Base-by-base conservation (phyloP, 1,140 invertebrate species). In the Ditylenchus dipsaci region DNA sequence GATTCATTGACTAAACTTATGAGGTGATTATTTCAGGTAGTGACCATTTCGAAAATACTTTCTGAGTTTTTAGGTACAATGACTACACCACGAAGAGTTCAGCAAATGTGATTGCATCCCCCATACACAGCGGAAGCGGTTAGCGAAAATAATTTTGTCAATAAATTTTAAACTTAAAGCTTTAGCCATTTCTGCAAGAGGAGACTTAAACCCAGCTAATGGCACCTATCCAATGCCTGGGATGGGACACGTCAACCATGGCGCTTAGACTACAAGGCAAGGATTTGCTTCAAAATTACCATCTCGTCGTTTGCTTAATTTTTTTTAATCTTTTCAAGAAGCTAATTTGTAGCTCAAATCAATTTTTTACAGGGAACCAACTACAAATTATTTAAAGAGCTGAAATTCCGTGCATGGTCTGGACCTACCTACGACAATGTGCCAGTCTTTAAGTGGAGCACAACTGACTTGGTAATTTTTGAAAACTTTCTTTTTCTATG, bases 61-160 rank as follows among this genome's bases (percentile, higher is more conserved):
- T n/a, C n/a, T n/a, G n/a, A n/a, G n/a, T n/a, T n/a, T n/a, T n/a
- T n/a, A n/a, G n/a, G n/a, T 90, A 90, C 85, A 91, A 90, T 83
- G 86, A 91, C 82, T 90, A 85, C 83, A 85, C 83, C 83, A 89
- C 79, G 90, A 91, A 80, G 88, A 89, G 17, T 84, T 89, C 23
- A 85, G 89, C 23, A 82, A 83, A 61, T 91, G 90, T 83, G 85
- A 88, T 63, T 91, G 90, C 80, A 84, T 76, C 17, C 90, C 5
- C 89, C 89, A 0, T 90, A 89, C 83, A 88, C 86, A 80, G 89
- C 86, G 19, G 80, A 81, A 70, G 89, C 89, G 84, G 88, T 87
- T 38, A 57, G 89, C 13, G 13, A 49, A 13, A 13, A 13, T 11
- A n/a, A 45, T 45, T 45, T n/a, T n/a, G n/a, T n/a, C n/a, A n/a